These are phyloP conservation scores for Euproctis similis DNA, from an alignment of 2,888 invertebrate species.

Conservation along the genomic window DNA sequence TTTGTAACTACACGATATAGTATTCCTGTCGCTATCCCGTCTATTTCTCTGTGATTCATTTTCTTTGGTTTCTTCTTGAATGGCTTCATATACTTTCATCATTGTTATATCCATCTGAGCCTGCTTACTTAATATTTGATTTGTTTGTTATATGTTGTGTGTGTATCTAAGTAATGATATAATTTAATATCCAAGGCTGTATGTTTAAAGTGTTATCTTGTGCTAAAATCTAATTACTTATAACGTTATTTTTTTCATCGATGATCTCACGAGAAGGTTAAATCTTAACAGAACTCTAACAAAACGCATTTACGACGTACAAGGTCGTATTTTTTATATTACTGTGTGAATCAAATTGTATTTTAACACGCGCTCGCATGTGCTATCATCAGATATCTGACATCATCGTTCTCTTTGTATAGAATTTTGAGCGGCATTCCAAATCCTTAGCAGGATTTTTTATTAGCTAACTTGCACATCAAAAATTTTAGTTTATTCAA, in stretches of 20 bases:
- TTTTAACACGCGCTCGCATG: conserved; percentile 16
- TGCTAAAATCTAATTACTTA: conserved; percentile 6
- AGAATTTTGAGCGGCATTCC: too few species aligned
- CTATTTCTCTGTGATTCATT: too few species aligned
- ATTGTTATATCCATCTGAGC: too few species aligned
- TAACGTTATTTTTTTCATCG: conserved; percentile 11
- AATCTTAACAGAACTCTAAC: neutral
- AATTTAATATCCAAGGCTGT: neutral
- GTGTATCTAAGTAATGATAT: too few species aligned
- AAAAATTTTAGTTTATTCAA: too few species aligned
- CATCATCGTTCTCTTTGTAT: conserved; percentile 11
- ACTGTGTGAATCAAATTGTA: conserved; percentile 27
- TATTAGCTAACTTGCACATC: too few species aligned
- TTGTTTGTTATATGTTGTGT: too few species aligned
- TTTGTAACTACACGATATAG: too few species aligned
- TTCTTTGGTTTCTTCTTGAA: neutral
- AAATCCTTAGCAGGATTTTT: too few species aligned
- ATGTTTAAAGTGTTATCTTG: conserved; percentile 5
- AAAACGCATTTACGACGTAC: conserved; percentile 27
- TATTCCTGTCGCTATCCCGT: neutral
- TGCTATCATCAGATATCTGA: conserved; percentile 11
- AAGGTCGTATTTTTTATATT: conserved; percentile 32
- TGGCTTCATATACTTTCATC: too few species aligned
- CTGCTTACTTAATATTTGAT: too few species aligned
- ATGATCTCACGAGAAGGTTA: conserved; percentile 28